Evolutionary conservation across 2,113 vertebrate genomes (phyloP).

Genomic region (Otocyon megalotis): DNA sequence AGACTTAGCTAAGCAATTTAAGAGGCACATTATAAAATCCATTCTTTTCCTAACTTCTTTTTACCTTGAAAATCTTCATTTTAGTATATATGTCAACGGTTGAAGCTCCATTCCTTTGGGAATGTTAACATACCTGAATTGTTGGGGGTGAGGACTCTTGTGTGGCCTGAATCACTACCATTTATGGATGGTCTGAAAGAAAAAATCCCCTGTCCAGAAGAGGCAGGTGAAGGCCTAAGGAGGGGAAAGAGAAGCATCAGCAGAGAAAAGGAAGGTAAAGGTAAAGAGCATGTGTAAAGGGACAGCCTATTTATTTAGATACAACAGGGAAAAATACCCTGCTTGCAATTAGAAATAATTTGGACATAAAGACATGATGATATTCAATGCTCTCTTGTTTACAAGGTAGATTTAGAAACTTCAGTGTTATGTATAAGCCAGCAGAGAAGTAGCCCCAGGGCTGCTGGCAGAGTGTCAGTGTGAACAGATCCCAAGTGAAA

Average conservation of each 20-base stretch:
- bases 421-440: background rate
- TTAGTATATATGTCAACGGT: background rate
- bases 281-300: background rate
- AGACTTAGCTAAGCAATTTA: constrained; percentile 37
- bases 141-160: constrained; percentile 62
- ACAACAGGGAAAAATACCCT: background rate
- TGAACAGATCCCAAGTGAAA: constrained; percentile 33
- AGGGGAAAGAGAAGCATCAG: constrained; percentile 43
- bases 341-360: constrained; percentile 19
- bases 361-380: background rate
- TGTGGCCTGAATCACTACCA: constrained; percentile 48
- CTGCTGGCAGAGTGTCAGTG: background rate
- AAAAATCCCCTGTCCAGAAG: constrained; percentile 69
- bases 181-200: constrained; percentile 61
- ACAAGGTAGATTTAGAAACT: constrained; percentile 41
- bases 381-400: constrained; percentile 52
- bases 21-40: background rate
- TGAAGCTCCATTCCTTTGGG: background rate
- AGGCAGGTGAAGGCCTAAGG: constrained; percentile 76
- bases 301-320: background rate
- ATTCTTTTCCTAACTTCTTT: constrained; percentile 39
- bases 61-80: constrained; percentile 50
- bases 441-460: constrained; percentile 3
- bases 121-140: constrained; percentile 74
- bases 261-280: constrained; percentile 34